Conservation (phyloP, 2,797 vertebrate genomes). For the Chloroceryle inda region DNA sequence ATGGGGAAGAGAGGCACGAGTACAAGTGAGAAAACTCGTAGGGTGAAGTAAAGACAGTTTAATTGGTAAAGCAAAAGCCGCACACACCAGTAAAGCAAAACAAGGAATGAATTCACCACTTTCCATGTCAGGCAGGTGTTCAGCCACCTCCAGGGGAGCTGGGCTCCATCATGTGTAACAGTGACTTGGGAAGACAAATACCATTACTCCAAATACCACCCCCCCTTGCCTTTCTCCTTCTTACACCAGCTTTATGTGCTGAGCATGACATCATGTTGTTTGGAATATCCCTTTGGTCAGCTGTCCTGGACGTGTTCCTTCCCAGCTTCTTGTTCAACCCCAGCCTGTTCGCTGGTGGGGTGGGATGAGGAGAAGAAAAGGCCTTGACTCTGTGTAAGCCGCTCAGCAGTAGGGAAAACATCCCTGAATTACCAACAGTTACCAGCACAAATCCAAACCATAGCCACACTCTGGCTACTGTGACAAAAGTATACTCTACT, state of each 20-base stretch:
- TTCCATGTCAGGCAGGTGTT: neutral
- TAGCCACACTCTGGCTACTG: neutral
- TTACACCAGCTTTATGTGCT: neutral
- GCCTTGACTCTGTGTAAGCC: neutral
- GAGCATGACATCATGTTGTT: neutral
- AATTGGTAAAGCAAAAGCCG: neutral
- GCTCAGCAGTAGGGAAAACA: neutral
- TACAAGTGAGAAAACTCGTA: neutral
- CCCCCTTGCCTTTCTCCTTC: neutral
- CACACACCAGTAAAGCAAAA: neutral
- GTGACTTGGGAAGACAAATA: neutral
- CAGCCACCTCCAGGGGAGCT: neutral
- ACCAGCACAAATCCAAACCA: neutral
- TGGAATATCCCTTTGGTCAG: neutral
- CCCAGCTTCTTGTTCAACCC: neutral
- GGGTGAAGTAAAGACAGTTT: neutral
- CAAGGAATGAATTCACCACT: neutral
- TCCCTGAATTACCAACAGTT: neutral
- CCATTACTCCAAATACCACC: neutral
- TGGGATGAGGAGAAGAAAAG: neutral
- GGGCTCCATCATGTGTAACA: neutral
- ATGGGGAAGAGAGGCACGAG: neutral
- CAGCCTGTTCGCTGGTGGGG: neutral
- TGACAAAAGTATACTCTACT: neutral
- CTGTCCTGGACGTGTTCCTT: neutral